Percentiles rank a stretch among this genome's conserved stretches.
Conservation (phyloP, 2,888 invertebrate species). For the Caenorhabditis macrosperma region DNA sequence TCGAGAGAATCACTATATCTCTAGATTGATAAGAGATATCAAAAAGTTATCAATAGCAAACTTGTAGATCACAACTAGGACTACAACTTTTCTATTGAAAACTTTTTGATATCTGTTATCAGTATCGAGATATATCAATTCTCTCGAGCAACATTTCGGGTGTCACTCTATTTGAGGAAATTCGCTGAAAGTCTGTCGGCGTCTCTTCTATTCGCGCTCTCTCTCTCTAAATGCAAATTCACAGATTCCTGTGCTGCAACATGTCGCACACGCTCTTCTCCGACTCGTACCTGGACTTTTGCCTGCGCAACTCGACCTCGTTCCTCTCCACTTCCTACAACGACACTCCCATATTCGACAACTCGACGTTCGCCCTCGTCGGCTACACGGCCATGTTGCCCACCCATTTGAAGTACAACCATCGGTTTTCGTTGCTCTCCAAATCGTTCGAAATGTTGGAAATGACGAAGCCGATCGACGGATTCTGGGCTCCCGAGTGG, state of each 20-base stretch:
- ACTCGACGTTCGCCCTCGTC: conserved; percentile 73
- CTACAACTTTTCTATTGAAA: no score
- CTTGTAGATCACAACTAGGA: no score
- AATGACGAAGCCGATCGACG: conserved; percentile 52
- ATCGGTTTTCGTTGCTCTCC: conserved; percentile 72
- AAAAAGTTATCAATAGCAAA: no score
- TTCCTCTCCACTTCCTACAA: conserved; percentile 77
- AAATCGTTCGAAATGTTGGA: conserved; percentile 71
- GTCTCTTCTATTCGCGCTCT: no score
- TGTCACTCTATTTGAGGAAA: no score
- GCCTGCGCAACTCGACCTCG: conserved; percentile 74
- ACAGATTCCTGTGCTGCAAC: conserved; percentile 67
- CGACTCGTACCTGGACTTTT: conserved; percentile 65
- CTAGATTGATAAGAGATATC: no score
- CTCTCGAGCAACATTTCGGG: no score
- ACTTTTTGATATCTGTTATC: no score
- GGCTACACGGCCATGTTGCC: conserved; percentile 78
- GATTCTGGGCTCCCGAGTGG: conserved; percentile 79
- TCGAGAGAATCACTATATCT: no score
- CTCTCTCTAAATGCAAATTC: background rate
- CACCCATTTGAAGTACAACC: conserved; percentile 72
- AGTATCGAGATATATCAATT: no score
- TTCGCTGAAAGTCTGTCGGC: no score
- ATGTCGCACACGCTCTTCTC: conserved; percentile 60
- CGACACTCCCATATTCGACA: conserved; percentile 79